Percentiles rank a stretch among this genome's conserved stretches.
Conservation (phyloP, 1,140 invertebrate species). For the Delia radicum region DNA sequence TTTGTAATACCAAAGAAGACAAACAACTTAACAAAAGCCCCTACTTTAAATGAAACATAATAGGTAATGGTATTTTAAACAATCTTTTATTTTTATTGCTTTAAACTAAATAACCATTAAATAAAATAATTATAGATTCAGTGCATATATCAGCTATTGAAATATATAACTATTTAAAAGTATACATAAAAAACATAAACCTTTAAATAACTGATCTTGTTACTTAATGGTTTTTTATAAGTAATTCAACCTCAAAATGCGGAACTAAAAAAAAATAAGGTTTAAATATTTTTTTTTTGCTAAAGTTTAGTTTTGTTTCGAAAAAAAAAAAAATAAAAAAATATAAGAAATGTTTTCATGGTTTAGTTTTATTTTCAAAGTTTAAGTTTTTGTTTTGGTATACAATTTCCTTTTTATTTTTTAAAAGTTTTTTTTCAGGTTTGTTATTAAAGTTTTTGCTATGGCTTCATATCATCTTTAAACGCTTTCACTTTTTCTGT, state of each 20-base stretch:
- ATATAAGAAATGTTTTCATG: neutral
- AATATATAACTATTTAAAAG: no score
- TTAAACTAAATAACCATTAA: neutral
- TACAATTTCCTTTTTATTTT: neutral
- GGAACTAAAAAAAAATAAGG: neutral
- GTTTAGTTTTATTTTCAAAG: neutral
- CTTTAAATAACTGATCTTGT: conserved; percentile 3
- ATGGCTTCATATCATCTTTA: neutral
- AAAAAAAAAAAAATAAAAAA: no score
- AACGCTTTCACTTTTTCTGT: neutral
- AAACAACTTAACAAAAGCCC: neutral
- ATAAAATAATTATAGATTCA: neutral
- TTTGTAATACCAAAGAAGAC: neutral
- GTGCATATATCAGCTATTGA: neutral
- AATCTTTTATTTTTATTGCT: neutral
- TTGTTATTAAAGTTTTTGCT: neutral
- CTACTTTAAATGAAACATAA: no score
- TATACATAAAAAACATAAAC: neutral
- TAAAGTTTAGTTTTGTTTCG: no score
- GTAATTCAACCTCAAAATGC: neutral
- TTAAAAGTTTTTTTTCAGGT: neutral
- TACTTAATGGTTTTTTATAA: neutral
- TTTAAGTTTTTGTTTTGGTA: neutral
- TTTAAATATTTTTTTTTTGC: neutral
- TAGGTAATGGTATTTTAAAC: neutral